These are phyloP conservation scores for Drosophila erecta DNA, from an alignment of 1,140 invertebrate species.

Conservation along the genomic window DNA sequence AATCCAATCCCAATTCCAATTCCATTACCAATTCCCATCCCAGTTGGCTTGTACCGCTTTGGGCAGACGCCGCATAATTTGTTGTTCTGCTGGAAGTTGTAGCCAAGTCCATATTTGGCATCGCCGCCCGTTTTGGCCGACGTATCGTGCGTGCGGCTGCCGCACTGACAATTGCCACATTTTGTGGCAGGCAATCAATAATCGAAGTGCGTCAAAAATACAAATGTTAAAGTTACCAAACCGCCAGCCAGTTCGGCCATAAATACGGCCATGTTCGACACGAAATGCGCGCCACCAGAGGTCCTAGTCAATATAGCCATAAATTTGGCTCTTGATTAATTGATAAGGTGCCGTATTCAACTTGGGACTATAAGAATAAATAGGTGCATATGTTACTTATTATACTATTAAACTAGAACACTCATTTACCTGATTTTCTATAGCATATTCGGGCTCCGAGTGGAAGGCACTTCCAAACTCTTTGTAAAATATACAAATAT, in stretches of 20 bases:
- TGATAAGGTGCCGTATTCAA: slow-evolving; percentile 11
- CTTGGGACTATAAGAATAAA: neutral
- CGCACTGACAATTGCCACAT: slow-evolving; percentile 72
- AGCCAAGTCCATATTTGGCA: slow-evolving; percentile 54
- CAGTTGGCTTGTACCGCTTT: slow-evolving; percentile 36
- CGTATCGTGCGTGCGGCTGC: slow-evolving; percentile 60
- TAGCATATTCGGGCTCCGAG: no score
- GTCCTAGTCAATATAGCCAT: slow-evolving; percentile 24
- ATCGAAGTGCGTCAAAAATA: slow-evolving; percentile 76
- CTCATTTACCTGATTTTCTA: no score
- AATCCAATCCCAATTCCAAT: slow-evolving; percentile 57
- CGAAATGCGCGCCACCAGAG: slow-evolving; percentile 15
- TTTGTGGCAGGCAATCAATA: slow-evolving; percentile 80
- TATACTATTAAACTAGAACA: no score
- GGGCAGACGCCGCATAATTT: slow-evolving; percentile 70
- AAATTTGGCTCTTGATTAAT: slow-evolving; percentile 51
- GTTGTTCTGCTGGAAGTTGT: slow-evolving; percentile 64
- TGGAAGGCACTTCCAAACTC: no score
- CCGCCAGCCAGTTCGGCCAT: slow-evolving; percentile 6
- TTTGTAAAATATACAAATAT: no score
- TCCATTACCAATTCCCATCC: slow-evolving; percentile 14
- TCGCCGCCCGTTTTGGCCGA: slow-evolving; percentile 46
- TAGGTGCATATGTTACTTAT: no score
- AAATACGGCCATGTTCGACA: slow-evolving; percentile 37
- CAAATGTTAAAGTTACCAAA: slow-evolving; percentile 66